Evolutionary conservation across 2,888 invertebrate species (phyloP), one percentile per base, ranked within the genome.

Genomic region (Euproctis similis): DNA sequence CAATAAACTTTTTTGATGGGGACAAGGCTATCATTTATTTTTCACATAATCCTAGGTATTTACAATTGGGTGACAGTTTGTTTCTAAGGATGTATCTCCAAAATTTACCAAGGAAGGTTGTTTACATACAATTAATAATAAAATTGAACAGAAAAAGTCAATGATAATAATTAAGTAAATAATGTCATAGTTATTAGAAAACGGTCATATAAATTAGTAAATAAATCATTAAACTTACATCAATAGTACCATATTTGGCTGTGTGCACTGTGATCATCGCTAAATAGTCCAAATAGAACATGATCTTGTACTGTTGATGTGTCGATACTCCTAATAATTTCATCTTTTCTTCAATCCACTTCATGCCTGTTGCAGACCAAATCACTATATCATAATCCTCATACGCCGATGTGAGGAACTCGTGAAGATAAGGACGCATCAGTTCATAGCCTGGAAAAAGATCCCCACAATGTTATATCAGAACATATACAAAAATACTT

Each of bases 341-440:
- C 97, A 98, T 97, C 75, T 98, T 98, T 58, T 97, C 96, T 53
- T 97, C 94, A 23, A 98, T 97, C 97, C 97, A 98, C 59, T 95
- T 96, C 97, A 98, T 97, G 38, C 94, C 94, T 0, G 98, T 98
- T 0, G 98, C 98, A 2, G 98, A 98, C 98, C 98, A 98, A 46
- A 98, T 97, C 1, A 95, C 97, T 46, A 98, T 97, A 59, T 98
- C 98, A 54, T 97, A 98, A 73, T 96, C 86, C 62, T 90, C 89
- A 59, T 96, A 96, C 0, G 95, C 94, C 1, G 90, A 87, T 1
- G 92, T 91, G 0, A 98, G 85, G 72, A 98, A 98, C 69, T 98
- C 97, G 64, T 98, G 98, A 14, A 98, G 87, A 69, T 89, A 97
- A 0, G 98, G 98, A 36, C 98, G 86, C 97, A 97, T 98, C 28